Evolutionary conservation across 2,797 vertebrate species (phyloP).

Genomic region (Oophaga sylvatica): DNA sequence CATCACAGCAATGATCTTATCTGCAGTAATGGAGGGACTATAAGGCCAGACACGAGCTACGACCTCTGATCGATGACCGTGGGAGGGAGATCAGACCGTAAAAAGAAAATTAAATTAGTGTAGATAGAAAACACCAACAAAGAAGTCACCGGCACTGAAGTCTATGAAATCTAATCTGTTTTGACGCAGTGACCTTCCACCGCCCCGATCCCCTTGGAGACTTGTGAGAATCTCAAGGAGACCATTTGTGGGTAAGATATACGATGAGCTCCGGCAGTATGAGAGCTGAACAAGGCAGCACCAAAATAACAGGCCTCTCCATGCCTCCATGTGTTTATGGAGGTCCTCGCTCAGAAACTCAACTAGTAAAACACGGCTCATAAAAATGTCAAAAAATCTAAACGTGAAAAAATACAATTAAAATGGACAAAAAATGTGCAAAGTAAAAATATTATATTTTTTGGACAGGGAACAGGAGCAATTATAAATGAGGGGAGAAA

Average conservation of each 20-base stretch:
- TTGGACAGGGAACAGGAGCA: neutral
- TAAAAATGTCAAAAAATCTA: neutral
- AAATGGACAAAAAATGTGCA: neutral
- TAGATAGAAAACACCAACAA: neutral
- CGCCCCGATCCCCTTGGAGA: neutral
- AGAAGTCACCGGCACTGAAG: neutral
- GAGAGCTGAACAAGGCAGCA: slow-evolving; percentile 6
- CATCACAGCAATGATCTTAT: neutral
- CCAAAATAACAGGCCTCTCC: neutral
- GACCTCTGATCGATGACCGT: neutral
- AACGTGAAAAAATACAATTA: neutral
- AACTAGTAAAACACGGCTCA: slow-evolving; percentile 3
- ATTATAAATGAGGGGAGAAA: no score
- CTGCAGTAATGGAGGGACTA: neutral
- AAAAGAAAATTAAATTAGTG: slow-evolving; percentile 21
- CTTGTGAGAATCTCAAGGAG: slow-evolving; percentile 9
- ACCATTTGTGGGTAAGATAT: slow-evolving; percentile 17
- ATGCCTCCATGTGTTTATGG: slow-evolving; percentile 18
- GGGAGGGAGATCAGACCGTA: neutral
- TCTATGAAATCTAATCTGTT: neutral
- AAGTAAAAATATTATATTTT: neutral
- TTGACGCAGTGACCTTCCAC: slow-evolving; percentile 26
- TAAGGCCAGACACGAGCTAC: neutral
- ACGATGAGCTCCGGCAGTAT: neutral
- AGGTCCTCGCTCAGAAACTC: neutral